These are phyloP conservation scores for Gorsachius magnificus DNA, from an alignment of 2,797 vertebrate species.

Conservation along the genomic window DNA sequence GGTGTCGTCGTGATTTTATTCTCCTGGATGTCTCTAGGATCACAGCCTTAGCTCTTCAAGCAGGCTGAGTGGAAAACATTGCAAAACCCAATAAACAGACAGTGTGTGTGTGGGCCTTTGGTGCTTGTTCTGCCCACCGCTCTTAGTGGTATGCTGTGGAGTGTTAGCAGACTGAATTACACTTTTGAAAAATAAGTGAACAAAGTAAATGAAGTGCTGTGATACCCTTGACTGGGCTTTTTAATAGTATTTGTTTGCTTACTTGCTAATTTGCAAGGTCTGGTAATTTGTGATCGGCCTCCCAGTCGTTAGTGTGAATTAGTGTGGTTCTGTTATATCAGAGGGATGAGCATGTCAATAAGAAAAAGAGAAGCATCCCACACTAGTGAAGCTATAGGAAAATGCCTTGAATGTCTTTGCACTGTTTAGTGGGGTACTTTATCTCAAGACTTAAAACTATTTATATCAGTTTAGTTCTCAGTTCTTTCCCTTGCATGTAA, in stretches of 20 bases:
- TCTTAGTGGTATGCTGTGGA: neutral
- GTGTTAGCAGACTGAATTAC: neutral
- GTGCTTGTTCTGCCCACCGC: neutral
- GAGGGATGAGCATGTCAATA: neutral
- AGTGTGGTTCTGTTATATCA: neutral
- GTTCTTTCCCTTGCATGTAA: neutral
- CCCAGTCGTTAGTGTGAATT: conserved; percentile 10
- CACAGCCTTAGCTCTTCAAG: neutral
- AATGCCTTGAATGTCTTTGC: neutral
- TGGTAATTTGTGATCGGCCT: conserved; percentile 3
- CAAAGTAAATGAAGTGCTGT: neutral
- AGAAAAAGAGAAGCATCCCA: neutral
- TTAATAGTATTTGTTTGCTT: conserved; percentile 43
- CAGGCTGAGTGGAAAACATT: neutral
- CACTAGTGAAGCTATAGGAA: neutral
- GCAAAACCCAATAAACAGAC: neutral
- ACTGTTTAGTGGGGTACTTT: neutral
- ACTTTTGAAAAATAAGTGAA: conserved; percentile 10
- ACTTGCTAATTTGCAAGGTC: conserved; percentile 58
- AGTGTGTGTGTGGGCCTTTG: neutral
- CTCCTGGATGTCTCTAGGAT: neutral
- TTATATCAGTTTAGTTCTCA: neutral
- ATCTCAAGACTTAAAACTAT: neutral
- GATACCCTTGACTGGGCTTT: conserved; percentile 28
- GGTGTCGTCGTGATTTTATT: neutral